Evolutionary conservation across 2,113 vertebrate species (phyloP).

Genomic region (cat (Felis catus)): DNA sequence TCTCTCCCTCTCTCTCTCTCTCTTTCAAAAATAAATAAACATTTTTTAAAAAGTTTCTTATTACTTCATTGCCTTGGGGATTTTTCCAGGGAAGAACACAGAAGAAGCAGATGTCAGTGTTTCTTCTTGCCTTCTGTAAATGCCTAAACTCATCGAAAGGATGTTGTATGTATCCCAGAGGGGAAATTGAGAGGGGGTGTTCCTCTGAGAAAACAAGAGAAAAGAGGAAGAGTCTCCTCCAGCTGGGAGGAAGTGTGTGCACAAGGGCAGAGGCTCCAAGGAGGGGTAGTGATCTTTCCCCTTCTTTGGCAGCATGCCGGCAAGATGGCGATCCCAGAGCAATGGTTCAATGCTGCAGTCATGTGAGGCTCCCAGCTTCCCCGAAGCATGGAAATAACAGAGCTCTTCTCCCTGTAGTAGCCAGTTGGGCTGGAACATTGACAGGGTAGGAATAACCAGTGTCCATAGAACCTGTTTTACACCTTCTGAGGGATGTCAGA

Average conservation of each 20-base stretch:
- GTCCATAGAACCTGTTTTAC: neutral
- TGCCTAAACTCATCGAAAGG: neutral
- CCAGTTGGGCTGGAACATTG: neutral
- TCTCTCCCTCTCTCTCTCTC: too few relatives aligned
- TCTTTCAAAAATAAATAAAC: too few relatives aligned
- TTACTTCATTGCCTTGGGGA: neutral
- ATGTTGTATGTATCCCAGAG: neutral
- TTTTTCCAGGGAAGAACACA: neutral
- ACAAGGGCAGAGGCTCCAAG: rapidly evolving
- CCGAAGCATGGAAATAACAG: rapidly evolving
- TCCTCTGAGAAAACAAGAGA: neutral
- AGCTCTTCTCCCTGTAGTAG: neutral
- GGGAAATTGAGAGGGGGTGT: neutral
- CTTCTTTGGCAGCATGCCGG: neutral
- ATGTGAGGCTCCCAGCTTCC: neutral
- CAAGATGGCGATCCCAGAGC: neutral
- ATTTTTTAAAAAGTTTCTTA: neutral
- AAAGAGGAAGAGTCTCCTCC: neutral
- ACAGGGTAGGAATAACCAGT: neutral
- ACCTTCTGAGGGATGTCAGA: neutral
- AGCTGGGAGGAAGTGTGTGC: neutral
- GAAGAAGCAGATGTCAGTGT: neutral
- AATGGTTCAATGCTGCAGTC: too few relatives aligned
- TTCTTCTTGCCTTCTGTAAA: conserved; percentile 44
- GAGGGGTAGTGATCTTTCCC: neutral